A percentile compares a stretch with the other conserved stretches of the same genome.
Evolutionary conservation across 53 echinoderm and acorn worm genomes (phyloP).

Genomic region (Paelopatides confundens): DNA sequence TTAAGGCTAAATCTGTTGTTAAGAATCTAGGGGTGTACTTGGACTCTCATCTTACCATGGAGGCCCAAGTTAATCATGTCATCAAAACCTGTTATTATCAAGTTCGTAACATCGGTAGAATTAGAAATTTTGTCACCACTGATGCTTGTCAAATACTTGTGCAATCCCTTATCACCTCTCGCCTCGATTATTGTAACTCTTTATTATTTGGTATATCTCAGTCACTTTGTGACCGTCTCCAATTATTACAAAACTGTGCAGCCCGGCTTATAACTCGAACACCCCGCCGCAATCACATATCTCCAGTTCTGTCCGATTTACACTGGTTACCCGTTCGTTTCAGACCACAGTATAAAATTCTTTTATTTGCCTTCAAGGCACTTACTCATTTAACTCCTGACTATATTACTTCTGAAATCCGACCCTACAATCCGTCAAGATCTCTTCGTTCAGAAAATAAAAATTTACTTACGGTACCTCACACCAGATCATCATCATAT

Average conservation of each 20-base stretch:
- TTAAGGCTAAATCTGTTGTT: neutral
- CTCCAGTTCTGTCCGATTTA: slow-evolving; percentile 5
- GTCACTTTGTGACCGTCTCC: neutral
- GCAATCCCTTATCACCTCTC: neutral
- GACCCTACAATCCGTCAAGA: too few species aligned
- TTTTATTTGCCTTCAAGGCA: neutral
- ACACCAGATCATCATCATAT: too few species aligned
- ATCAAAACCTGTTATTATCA: neutral
- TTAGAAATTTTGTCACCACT: neutral
- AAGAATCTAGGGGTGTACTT: slow-evolving; percentile 14
- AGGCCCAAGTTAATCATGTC: neutral
- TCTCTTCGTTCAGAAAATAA: too few species aligned
- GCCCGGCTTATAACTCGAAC: neutral
- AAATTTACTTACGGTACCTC: too few species aligned
- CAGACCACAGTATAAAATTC: neutral
- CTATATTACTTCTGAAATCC: too few species aligned
- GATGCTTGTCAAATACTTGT: neutral
- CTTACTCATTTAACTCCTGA: neutral
- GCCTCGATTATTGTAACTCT: neutral
- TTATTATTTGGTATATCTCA: neutral
- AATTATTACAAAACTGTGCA: neutral
- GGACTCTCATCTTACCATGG: slow-evolving; percentile 14
- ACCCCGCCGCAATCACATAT: neutral
- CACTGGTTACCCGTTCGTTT: slow-evolving; percentile 16
- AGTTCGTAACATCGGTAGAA: neutral